Base-by-base conservation (phyloP, 23 tunicate species). In the Clavelina lepadiformis region DNA sequence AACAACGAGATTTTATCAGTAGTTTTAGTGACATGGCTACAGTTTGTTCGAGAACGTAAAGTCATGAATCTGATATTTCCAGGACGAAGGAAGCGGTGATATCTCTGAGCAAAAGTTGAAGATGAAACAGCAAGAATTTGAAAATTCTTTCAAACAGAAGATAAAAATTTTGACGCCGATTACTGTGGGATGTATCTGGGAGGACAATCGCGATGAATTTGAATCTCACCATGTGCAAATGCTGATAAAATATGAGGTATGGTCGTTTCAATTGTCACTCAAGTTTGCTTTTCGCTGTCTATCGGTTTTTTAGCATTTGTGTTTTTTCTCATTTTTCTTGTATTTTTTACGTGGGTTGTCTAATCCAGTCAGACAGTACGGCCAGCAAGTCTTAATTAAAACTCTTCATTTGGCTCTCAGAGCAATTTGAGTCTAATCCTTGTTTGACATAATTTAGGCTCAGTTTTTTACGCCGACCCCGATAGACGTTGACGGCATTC, bases 71-170 rank as follows among this genome's bases (percentile, higher is more conserved):
- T n/a, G n/a, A n/a, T n/a, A n/a, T n/a, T n/a, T n/a, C 20, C 60
- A 80, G 82, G 74, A 60, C 13, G 88, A 80, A 33, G 65, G 27
- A 3, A 56, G 52, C 4, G 78, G 46, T n/a, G 82, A 75, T 3
- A 32, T 65, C 4, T 73, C 89, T 5, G 91, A 89, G 34, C 89
- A 89, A 34, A 81, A 81, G 34, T 38, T 89, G 58, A 81, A 81
- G 46, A 71, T 72, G 83, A 89, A 89, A 53, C 97, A 89, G 45
- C 77, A 73, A 24, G 97, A 89, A 57, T 89, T 89, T 63, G 97
- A 89, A 46, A 86, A 78, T 30, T 75, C 89, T 8, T 89, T 81
- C 68, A 81, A 89, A 53, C 77, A 68, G 49, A 89, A 89, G 46
- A 38, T 89, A 38, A 55, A 79, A 75, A 74, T 76, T 34, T 41